Base-by-base conservation (phyloP, 2,888 invertebrate genomes). In the Rhagonycha fulva region DNA sequence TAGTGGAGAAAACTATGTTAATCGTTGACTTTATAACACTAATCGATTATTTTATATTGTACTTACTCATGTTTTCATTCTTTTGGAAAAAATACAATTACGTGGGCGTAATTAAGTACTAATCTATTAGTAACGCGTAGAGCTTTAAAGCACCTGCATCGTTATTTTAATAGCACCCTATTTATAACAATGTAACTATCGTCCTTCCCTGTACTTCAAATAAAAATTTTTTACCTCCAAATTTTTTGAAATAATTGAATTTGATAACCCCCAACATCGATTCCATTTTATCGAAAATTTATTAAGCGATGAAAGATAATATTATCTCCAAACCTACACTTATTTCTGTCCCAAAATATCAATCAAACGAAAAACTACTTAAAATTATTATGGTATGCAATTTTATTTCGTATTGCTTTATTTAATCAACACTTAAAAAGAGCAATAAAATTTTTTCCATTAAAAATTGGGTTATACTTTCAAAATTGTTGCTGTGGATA, bases 31-130 rank as follows among this genome's bases (percentile, higher is more conserved):
- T 70, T 70, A 70, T 70, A 69, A 74, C 74, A 70, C 47, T 74
- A 74, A 74, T 74, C 61, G 70, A 74, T 74, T 70, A 74, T 74
- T 74, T 69, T 74, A 67, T 70, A 74, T 70, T 74, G 32, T 74
- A 74, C 70, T 74, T 32, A 62, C 26, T 30, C 62, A 10, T 69
- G 73, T 69, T 72, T 68, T 72, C 68, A 72, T 67, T 72, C 72
- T 66, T 47, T 72, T 62, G 69, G 70, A 70, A 68, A 73, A 73
- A 72, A n/a, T 72, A 26, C 14, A n/a, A 63, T 30, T 14, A 60
- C n/a, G 72, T 67, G 68, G 72, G 72, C 14, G 68, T 74, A 74
- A 74, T 74, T 74, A 32, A 72, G 60, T 61, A 24, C 30, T 71
- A 71, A 32, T 47, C 47, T 47, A 47, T 47, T 47, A 47, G 47